Base-by-base conservation (phyloP, 2,888 invertebrate genomes). In the Microplitis manilae region DNA sequence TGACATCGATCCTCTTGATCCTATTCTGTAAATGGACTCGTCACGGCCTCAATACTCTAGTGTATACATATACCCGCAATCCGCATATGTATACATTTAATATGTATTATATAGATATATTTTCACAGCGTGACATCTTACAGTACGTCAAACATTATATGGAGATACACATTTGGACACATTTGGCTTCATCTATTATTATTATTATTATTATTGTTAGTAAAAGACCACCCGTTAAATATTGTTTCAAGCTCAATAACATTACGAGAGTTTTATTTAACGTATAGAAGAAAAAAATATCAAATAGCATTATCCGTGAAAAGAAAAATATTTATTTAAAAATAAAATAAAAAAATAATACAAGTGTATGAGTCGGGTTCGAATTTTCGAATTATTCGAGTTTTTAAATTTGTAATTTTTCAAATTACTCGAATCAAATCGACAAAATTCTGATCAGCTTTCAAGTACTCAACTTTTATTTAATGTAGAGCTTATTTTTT, bases 201-300 rank as follows among this genome's bases (percentile, higher is more conserved):
- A n/a, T 68, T 17, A 40, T 39, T 39, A 41, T 67, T 82, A 85
- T 84, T 85, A 83, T 85, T 82, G 80, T 82, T 82, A 82, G 81
- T 80, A 39, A 79, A 50, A 50, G 86, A 83, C 86, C 85, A 85
- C 85, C 84, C 85, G 81, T 76, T 50, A 50, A 68, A 72, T 76
- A 84, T 80, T 80, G 75, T 82, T 82, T 80, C 80, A 78, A 59
- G 40, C 41, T 50, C 50, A 20, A 61, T 38, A 50, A 50, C 20
- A 69, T 50, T 50, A 50, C 50, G 50, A 50, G 50, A 50, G 50
- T 50, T 50, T 50, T 50, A 50, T 50, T 50, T 50, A 50, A 50
- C 15, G 2, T 50, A 70, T 7, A 8, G 39, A 17, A 39, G 8
- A 59, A 17, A 20, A 41, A 50, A 50, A 50, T 40, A 50, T 17